Conservation (phyloP, 2,797 vertebrate species). For the Lycodopsis pacificus region DNA sequence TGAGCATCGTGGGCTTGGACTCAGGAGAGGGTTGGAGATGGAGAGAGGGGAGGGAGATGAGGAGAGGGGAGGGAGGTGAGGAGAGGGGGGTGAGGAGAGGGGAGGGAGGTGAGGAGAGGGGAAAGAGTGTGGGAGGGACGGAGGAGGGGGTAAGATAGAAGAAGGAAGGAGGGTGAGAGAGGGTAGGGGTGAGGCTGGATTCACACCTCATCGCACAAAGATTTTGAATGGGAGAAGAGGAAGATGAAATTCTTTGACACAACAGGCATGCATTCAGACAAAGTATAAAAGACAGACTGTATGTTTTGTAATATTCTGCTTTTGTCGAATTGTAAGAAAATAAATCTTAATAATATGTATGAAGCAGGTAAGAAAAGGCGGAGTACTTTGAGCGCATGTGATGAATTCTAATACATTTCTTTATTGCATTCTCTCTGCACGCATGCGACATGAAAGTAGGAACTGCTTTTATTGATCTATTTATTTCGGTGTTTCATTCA, state of each 20-base stretch:
- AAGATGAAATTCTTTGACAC: constrained; percentile 16
- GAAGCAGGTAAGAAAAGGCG: not conserved
- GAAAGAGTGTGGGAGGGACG: constrained; percentile 42
- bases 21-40: constrained; percentile 56
- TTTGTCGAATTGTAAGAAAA: constrained; percentile 6
- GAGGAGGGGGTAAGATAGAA: constrained; percentile 43
- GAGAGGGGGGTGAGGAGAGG: too few species aligned
- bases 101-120: constrained; percentile 26
- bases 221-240: constrained; percentile 24
- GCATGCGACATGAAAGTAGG: too few species aligned
- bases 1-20: constrained; percentile 68
- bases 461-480: not conserved
- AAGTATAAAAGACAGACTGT: not conserved
- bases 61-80: constrained; percentile 43
- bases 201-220: constrained; percentile 32
- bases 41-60: constrained; percentile 17
- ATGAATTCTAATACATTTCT: constrained; percentile 1
- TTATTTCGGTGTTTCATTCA: not conserved
- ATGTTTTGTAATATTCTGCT: constrained; percentile 5
- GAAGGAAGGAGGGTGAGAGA: constrained; percentile 7
- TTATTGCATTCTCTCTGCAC: too few species aligned
- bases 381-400: not conserved
- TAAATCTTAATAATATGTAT: constrained; percentile 26
- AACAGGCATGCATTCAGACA: constrained; percentile 9
- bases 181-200: constrained; percentile 18